A percentile compares a stretch with the other conserved stretches of the same genome.
These are phyloP conservation scores for Noctua fimbriata DNA, from an alignment of 2,888 invertebrate genomes.

Conservation along the genomic window DNA sequence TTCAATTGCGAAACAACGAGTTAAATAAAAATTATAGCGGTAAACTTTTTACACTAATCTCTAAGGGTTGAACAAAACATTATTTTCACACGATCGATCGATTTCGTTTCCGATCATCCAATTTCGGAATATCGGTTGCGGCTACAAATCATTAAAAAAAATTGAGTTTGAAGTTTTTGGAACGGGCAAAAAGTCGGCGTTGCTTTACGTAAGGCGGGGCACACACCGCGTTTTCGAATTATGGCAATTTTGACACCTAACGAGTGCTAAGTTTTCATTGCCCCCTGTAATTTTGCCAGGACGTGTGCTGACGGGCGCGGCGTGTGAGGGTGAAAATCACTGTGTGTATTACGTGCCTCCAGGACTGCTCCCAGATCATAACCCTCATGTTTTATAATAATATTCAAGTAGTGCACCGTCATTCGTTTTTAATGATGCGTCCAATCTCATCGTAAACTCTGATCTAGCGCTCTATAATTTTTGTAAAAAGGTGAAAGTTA, in stretches of 20 bases:
- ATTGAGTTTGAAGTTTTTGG: constrained; percentile 82
- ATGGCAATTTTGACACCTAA: constrained; percentile 90
- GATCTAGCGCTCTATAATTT: constrained; percentile 84
- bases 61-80: constrained; percentile 75
- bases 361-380: constrained; percentile 79
- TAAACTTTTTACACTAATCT: constrained; percentile 59
- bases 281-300: constrained; percentile 85
- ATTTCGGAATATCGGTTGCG: constrained; percentile 87
- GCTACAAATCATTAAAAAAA: constrained; percentile 88
- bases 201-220: constrained; percentile 85
- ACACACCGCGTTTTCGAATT: constrained; percentile 83
- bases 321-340: constrained; percentile 70
- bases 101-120: constrained; percentile 86
- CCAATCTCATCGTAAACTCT: constrained; percentile 77
- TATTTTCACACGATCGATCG: constrained; percentile 86
- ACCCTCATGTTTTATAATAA: constrained; percentile 87
- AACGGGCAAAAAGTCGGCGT: constrained; percentile 87
- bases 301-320: constrained; percentile 80
- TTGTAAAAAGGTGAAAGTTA: constrained; percentile 72
- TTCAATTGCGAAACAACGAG: constrained; percentile 32
- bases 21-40: constrained; percentile 51
- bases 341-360: constrained; percentile 78
- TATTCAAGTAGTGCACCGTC: constrained; percentile 83
- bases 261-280: constrained; percentile 87
- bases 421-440: constrained; percentile 85